Evolutionary conservation across 2,888 invertebrate genomes (phyloP).

Genomic region (Drosophila borborema): DNA sequence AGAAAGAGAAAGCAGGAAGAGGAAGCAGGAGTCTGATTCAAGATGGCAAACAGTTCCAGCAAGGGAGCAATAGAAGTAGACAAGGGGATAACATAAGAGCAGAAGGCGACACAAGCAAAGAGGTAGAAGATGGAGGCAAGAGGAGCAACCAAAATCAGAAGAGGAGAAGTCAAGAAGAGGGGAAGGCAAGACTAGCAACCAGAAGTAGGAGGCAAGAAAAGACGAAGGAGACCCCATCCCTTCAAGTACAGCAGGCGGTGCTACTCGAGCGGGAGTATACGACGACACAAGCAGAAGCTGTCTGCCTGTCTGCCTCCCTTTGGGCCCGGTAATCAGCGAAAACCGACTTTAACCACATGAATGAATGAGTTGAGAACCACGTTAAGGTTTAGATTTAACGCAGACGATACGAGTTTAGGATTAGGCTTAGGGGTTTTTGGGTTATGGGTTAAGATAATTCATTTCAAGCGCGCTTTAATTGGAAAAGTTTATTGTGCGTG

Average conservation of each 20-base stretch:
- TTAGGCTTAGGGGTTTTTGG: not conserved
- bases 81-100: not conserved
- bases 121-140: not conserved
- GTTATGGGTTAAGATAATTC: constrained; percentile 60
- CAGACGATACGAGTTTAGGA: not conserved
- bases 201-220: not conserved
- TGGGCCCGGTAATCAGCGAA: constrained; percentile 44
- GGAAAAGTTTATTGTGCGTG: constrained; percentile 63
- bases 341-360: constrained; percentile 38
- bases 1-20: not conserved
- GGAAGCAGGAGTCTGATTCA: not conserved
- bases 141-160: not conserved
- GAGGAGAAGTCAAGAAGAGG: not conserved
- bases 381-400: constrained; percentile 7
- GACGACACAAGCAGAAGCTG: not conserved
- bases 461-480: constrained; percentile 67
- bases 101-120: not conserved
- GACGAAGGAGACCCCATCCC: not conserved
- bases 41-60: not conserved
- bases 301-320: constrained; percentile 18
- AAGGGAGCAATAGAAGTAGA: not conserved
- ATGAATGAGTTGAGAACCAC: constrained; percentile 37
- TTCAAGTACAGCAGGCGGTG: not conserved
- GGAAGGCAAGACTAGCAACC: not conserved
- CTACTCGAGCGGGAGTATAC: not conserved